These are phyloP conservation scores for Holacanthella duospinosa DNA, from an alignment of 2,888 invertebrate species.

Conservation along the genomic window DNA sequence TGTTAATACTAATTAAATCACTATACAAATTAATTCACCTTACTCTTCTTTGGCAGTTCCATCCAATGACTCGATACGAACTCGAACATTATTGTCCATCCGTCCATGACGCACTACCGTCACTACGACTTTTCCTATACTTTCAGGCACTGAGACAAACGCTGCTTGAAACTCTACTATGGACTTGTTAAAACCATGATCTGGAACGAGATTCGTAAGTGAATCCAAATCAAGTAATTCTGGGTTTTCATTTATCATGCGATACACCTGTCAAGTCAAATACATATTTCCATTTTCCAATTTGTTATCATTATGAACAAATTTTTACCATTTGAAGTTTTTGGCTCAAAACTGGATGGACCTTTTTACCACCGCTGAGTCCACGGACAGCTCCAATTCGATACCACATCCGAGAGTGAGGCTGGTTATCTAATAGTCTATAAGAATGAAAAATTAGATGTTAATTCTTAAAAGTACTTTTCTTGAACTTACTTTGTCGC, in stretches of 20 bases:
- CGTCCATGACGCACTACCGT: conserved; percentile 46
- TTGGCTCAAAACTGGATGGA: conserved; percentile 43
- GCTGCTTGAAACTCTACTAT: conserved; percentile 49
- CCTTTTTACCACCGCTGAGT: conserved; percentile 45
- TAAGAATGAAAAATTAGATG: conserved; percentile 2
- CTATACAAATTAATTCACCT: not conserved
- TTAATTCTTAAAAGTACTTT: conserved; percentile 2
- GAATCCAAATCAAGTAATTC: conserved; percentile 38
- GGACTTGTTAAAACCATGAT: conserved; percentile 40
- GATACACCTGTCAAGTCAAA: conserved; percentile 42
- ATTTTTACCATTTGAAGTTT: conserved; percentile 45
- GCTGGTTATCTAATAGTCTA: conserved; percentile 44
- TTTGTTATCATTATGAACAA: conserved; percentile 4
- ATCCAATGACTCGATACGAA: conserved; percentile 50
- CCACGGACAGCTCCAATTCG: conserved; percentile 48
- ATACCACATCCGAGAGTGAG: conserved; percentile 50
- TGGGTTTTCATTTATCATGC: conserved; percentile 40
- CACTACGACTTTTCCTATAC: conserved; percentile 44
- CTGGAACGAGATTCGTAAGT: conserved; percentile 21
- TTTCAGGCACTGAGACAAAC: conserved; percentile 48
- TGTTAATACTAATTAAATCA: not conserved
- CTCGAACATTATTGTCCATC: conserved; percentile 42
- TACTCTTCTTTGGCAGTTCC: conserved; percentile 40
- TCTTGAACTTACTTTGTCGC: conserved; percentile 43
- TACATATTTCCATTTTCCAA: not conserved